Evolutionary conservation across 2,113 vertebrate genomes (phyloP), one percentile per base, ranked within the genome.

Genomic region (Sus scrofa): DNA sequence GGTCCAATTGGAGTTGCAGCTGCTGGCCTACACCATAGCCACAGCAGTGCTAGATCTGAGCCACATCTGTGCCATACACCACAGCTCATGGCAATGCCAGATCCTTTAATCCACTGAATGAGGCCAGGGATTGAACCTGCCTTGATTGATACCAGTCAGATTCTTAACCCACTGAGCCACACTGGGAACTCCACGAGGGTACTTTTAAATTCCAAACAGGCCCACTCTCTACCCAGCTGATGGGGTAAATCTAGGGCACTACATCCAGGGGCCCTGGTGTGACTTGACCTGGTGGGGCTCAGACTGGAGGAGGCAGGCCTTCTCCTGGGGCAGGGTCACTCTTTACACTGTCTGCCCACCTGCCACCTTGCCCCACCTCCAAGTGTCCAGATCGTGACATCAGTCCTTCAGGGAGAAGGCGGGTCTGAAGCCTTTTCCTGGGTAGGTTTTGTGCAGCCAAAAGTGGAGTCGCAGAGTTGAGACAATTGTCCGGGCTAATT

Each of bases 221-320:
- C 92, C 98, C 74, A 44, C 73, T 94, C 78, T 94, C 71, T 27
- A 62, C 39, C 19, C 27, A 30, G 97, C 96, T 98, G 96, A 97
- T 89, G 96, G 97, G 97, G 93, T 95, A 98, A 97, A 97, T 96
- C 96, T 97, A 77, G 52, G 96, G 62, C 34, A 44, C 75, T 97
- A 95, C 75, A 71, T 85, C 97, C 93, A 95, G 75, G 96, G 98
- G 97, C 96, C 97, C 93, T 98, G 89, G 78, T 5, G 95, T 98
- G 96, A 97, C 97, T 96, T 97, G 98, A 97, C 96, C 97, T 98
- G 93, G 94, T 94, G 90, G 96, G 65, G 95, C 90, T 88, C 77
- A 96, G 98, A 96, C 4, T 0, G 0, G 65, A 86, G 94, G 97
- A 44, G 92, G 75, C 90, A 74, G 50, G 16, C 58, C 97, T 96